Evolutionary conservation across 2,113 vertebrate species (phyloP).

Genomic region (Onychostruthus taczanowskii): DNA sequence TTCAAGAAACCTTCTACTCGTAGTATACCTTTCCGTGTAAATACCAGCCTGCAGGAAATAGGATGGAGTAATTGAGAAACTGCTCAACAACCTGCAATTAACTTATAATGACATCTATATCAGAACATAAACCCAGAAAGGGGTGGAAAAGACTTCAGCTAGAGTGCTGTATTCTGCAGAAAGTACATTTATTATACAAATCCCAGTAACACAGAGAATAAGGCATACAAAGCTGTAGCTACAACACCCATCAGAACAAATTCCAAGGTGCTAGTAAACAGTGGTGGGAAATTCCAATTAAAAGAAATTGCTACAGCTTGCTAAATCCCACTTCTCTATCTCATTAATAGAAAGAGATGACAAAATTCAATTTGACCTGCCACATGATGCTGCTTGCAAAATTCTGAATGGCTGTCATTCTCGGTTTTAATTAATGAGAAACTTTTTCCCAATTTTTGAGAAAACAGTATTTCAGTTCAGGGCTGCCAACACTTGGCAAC

Average conservation of each 20-base stretch:
- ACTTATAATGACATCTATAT: background rate
- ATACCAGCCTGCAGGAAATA: slow-evolving; percentile 83
- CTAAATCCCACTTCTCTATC: background rate
- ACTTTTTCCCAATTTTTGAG: background rate
- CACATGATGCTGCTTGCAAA: background rate
- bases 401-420: background rate
- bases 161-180: background rate
- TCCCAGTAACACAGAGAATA: background rate
- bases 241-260: background rate
- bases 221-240: background rate
- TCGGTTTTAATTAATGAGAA: background rate
- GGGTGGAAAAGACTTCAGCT: background rate
- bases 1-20: slow-evolving; percentile 96
- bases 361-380: background rate
- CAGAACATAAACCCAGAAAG: background rate
- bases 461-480: background rate
- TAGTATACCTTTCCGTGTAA: slow-evolving; percentile 94
- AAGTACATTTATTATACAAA: background rate
- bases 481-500: background rate
- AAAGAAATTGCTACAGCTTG: background rate
- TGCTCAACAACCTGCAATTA: background rate
- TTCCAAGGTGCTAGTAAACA: background rate
- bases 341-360: background rate
- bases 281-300: background rate
- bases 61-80: background rate